Conservation (phyloP, 2,888 invertebrate genomes). For the Brenthis hecate region DNA sequence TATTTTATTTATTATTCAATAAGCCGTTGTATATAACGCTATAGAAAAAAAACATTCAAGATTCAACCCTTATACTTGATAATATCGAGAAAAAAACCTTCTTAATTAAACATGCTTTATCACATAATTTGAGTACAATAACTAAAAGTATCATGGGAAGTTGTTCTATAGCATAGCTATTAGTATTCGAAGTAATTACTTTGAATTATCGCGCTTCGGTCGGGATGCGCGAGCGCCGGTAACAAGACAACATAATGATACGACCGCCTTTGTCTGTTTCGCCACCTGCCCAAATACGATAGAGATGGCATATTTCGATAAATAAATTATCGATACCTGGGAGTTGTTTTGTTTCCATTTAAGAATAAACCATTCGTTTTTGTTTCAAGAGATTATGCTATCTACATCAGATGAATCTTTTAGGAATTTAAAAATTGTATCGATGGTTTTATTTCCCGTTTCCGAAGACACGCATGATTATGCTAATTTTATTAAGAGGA, state of each 20-base stretch:
- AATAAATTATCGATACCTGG: slow-evolving; percentile 8
- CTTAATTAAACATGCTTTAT: slow-evolving; percentile 16
- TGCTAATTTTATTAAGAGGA: background rate
- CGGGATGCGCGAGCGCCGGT: slow-evolving; percentile 72
- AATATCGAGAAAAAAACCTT: slow-evolving; percentile 2
- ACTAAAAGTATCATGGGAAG: slow-evolving; percentile 31
- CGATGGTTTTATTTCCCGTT: too few species aligned
- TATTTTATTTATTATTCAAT: too few species aligned
- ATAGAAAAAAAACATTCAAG: background rate
- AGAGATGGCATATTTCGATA: slow-evolving; percentile 53
- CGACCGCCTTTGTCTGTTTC: slow-evolving; percentile 78
- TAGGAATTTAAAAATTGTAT: too few species aligned
- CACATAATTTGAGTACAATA: slow-evolving; percentile 19
- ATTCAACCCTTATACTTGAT: background rate
- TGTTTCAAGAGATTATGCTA: background rate
- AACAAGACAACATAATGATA: slow-evolving; percentile 82
- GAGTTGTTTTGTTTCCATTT: background rate
- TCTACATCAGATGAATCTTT: too few species aligned
- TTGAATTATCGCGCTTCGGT: slow-evolving; percentile 67
- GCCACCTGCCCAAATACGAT: slow-evolving; percentile 79
- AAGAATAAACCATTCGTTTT: background rate
- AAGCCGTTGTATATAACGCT: background rate
- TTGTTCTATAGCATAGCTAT: slow-evolving; percentile 42
- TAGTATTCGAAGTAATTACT: slow-evolving; percentile 73
- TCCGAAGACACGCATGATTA: too few species aligned